Evolutionary conservation across 2,797 vertebrate genomes (phyloP), one percentile per base, ranked within the genome.

Genomic region (Pseudopleuronectes americanus): DNA sequence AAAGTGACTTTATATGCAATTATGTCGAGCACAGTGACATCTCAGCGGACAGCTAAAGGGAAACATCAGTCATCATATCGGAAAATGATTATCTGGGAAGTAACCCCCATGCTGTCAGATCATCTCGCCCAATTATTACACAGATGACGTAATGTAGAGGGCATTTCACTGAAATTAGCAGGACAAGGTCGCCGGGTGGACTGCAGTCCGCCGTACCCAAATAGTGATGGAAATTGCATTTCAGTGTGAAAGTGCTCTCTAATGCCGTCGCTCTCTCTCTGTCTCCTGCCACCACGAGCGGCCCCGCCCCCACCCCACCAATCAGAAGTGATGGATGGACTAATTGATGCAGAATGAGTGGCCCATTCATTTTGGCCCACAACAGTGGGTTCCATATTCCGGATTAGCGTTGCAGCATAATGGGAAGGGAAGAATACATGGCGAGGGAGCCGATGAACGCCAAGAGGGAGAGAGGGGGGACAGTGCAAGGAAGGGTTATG

Each of bases 311-410:
- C 59, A 48, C 51, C 38, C 48, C 77, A 78, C 90, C 87, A 87
- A 91, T 89, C 90, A 88, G 67, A 70, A 75, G 60, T 93, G 93
- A 94, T 94, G 91, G 92, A 95, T 94, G 90, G 88, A 90, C 89
- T 94, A 93, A 94, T 94, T 94, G 93, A 93, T 93, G 83, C 77
- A 68, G 89, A 90, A 90, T 90, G 89, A 94, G 90, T 76, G 81
- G 91, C 71, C 87, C 90, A 91, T 94, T 93, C 84, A 90, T 93
- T 93, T 91, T 77, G 72, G 79, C 80, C 79, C 86, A 86, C 85
- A 91, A 87, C 81, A 79, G 76, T 84, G 79, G 81, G 54, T 80
- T 86, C 91, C 90, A 90, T 92, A 92, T 94, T 91, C 89, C 88
- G 87, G 83, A 78, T 85, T 88, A 81, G 77, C 47, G 1, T 68